Percentiles rank a stretch among this genome's conserved stretches.
Conservation (phyloP, 2,888 invertebrate species). For the Andrena fulva region DNA sequence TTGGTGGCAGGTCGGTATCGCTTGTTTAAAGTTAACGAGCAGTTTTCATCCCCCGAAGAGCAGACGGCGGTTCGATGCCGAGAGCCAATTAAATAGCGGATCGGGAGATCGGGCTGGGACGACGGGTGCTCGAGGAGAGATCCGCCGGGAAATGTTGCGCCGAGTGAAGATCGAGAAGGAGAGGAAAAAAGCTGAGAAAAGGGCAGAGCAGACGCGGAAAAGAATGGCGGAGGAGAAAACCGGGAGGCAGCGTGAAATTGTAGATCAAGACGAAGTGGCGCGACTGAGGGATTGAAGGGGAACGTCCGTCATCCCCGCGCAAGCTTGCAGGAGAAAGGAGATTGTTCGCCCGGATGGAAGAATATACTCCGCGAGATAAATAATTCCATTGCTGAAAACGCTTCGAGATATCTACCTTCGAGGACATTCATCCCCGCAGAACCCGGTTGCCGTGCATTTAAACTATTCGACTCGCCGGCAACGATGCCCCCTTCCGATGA, state of each 20-base stretch:
- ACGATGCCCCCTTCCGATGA: background rate
- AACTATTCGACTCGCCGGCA: background rate
- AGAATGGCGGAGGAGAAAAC: background rate
- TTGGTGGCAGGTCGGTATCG: slow-evolving; percentile 44
- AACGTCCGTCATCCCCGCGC: background rate
- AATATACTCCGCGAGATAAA: slow-evolving; percentile 5
- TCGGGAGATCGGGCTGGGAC: slow-evolving; percentile 54
- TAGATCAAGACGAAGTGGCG: slow-evolving; percentile 32
- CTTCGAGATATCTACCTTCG: background rate
- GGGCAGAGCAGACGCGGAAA: background rate
- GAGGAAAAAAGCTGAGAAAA: background rate
- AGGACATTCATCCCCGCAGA: background rate
- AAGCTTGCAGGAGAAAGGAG: background rate
- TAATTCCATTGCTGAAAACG: background rate
- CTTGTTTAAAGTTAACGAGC: slow-evolving; percentile 62
- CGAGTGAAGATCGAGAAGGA: slow-evolving; percentile 13
- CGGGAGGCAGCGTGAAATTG: background rate
- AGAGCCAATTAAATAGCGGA: slow-evolving; percentile 62
- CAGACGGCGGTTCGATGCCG: slow-evolving; percentile 29
- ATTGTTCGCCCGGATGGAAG: background rate
- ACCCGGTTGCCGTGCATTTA: background rate
- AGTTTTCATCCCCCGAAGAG: slow-evolving; percentile 51
- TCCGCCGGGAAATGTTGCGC: slow-evolving; percentile 52
- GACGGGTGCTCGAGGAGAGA: slow-evolving; percentile 45
- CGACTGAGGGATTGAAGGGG: slow-evolving; percentile 7